Percentiles rank a stretch among this genome's conserved stretches.
Conservation (phyloP, 2,797 vertebrate species). For the Cynopterus sphinx region DNA sequence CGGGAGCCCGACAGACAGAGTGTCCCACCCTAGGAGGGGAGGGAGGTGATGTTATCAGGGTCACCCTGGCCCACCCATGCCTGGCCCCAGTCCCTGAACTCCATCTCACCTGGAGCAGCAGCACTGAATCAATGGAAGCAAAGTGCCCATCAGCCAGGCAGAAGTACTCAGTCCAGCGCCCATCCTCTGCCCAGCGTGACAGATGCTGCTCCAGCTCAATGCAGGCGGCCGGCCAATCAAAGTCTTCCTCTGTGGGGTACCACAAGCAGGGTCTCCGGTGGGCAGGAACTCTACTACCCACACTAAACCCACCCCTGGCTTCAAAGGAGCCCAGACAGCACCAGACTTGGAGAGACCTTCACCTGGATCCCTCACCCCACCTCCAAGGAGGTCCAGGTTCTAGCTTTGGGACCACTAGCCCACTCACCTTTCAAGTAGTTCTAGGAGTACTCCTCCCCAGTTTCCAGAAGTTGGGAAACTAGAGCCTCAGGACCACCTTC, state of each 20-base stretch:
- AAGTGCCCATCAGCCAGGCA: conserved; percentile 90
- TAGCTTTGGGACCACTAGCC: neutral
- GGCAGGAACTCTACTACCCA: neutral
- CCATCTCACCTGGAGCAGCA: conserved; percentile 88
- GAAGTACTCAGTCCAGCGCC: conserved; percentile 86
- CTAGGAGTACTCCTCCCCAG: neutral
- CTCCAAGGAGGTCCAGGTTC: neutral
- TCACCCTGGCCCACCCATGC: neutral
- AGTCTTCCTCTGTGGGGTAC: conserved; percentile 83
- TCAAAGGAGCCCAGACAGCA: neutral
- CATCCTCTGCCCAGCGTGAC: conserved; percentile 82
- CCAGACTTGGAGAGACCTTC: neutral
- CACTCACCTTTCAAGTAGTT: neutral
- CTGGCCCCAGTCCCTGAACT: neutral
- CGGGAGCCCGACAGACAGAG: conserved; percentile 92
- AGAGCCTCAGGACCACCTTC: neutral
- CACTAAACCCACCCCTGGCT: neutral
- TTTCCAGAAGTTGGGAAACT: neutral
- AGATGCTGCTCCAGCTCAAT: conserved; percentile 92
- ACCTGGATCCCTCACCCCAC: neutral
- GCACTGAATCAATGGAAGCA: conserved; percentile 90
- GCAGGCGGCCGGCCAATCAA: conserved; percentile 92
- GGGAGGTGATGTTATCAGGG: neutral
- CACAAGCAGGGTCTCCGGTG: neutral
- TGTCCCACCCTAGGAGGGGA: conserved; percentile 80